These are phyloP conservation scores for Sipha flava DNA, from an alignment of 1,140 invertebrate genomes.

Conservation along the genomic window DNA sequence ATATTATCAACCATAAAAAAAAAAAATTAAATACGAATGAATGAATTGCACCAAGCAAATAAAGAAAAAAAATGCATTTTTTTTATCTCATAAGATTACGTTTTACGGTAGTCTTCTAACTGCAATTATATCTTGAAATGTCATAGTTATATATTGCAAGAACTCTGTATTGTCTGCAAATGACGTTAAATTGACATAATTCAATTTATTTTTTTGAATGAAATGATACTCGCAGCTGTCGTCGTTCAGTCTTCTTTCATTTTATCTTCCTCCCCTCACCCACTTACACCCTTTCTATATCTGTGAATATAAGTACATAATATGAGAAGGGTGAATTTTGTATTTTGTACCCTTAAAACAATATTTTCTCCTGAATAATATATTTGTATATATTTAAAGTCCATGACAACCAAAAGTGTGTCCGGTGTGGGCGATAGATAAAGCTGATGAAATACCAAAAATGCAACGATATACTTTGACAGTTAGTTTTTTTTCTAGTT, in stretches of 20 bases:
- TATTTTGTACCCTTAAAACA: neutral
- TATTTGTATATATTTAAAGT: neutral
- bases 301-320: neutral
- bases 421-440: conserved; percentile 4
- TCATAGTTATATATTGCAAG: conserved; percentile 4
- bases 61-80: conserved; percentile 1
- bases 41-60: neutral
- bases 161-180: conserved; percentile 18
- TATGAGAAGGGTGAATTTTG: neutral
- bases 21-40: neutral
- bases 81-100: neutral
- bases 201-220: conserved; percentile 27
- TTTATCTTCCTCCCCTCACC: neutral
- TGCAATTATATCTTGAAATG: conserved; percentile 2
- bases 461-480: neutral
- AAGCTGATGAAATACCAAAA: conserved; percentile 6
- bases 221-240: conserved; percentile 14
- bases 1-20: neutral
- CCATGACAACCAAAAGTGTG: neutral
- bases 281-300: neutral
- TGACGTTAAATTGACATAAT: conserved; percentile 31
- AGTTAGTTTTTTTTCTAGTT: neutral
- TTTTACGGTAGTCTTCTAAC: neutral
- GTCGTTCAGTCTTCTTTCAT: neutral
- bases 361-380: neutral